These are phyloP conservation scores for Drosophila virilis DNA, from an alignment of 1,140 invertebrate species.

Conservation along the genomic window DNA sequence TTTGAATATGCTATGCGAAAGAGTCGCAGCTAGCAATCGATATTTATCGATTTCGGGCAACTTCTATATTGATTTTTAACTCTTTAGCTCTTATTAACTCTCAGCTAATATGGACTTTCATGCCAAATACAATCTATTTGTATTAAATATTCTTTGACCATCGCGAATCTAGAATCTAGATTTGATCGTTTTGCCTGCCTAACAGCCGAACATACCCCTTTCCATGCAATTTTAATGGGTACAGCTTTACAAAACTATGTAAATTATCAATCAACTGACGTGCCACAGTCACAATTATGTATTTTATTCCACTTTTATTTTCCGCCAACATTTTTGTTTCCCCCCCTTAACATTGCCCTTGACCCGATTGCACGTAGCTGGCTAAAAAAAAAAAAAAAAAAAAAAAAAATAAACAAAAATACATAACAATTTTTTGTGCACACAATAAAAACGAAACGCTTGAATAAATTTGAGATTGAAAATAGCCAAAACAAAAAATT, in stretches of 20 bases:
- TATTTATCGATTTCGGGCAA: too few species aligned
- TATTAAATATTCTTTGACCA: too few species aligned
- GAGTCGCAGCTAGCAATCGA: too few species aligned
- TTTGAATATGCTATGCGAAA: too few species aligned
- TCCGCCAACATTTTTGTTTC: not conserved
- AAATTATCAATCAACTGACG: slow-evolving; percentile 10
- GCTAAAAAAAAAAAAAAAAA: not conserved
- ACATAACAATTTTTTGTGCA: not conserved
- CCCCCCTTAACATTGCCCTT: not conserved
- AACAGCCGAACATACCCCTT: not conserved
- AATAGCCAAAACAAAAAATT: not conserved
- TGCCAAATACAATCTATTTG: too few species aligned
- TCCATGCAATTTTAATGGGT: not conserved
- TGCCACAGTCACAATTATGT: slow-evolving; percentile 5
- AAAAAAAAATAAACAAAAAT: not conserved
- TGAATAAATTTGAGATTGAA: slow-evolving; percentile 30
- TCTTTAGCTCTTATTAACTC: too few species aligned
- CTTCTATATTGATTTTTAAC: too few species aligned
- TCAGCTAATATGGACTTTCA: too few species aligned
- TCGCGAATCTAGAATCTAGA: too few species aligned
- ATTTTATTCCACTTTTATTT: not conserved
- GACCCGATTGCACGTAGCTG: slow-evolving; percentile 19
- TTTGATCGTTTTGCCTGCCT: too few species aligned
- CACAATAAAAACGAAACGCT: slow-evolving; percentile 1
- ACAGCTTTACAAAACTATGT: not conserved